Conservation (phyloP, 2,797 vertebrate genomes). For the Neosilurus hyrtlii region DNA sequence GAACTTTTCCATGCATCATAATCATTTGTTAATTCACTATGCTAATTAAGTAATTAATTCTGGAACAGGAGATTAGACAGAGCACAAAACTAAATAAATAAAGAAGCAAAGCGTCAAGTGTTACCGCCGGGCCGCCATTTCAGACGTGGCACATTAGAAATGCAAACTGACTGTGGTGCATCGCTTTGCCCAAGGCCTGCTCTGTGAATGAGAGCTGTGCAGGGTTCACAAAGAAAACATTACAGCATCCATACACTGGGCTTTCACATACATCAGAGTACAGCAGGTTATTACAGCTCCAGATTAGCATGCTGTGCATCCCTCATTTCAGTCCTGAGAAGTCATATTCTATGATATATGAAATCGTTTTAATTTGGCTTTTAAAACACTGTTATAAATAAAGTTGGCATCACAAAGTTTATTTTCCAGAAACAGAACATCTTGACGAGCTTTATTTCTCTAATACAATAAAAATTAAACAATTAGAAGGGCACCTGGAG, state of each 20-base stretch:
- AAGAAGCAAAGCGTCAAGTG: conserved; percentile 74
- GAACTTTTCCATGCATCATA: conserved; percentile 84
- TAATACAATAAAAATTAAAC: too few species aligned
- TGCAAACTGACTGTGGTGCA: conserved; percentile 73
- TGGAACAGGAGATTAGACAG: conserved; percentile 78
- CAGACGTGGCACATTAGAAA: conserved; percentile 75
- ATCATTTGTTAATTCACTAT: conserved; percentile 83
- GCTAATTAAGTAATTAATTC: conserved; percentile 85
- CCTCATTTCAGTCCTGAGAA: background rate
- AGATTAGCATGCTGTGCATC: background rate
- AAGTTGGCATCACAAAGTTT: background rate
- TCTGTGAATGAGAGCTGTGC: conserved; percentile 59
- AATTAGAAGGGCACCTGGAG: too few species aligned
- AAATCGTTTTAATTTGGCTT: background rate
- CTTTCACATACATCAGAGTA: background rate
- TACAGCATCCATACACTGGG: conserved; percentile 59
- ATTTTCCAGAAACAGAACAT: background rate
- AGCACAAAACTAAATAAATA: conserved; percentile 77
- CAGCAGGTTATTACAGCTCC: conserved; percentile 2
- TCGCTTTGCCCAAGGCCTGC: conserved; percentile 72
- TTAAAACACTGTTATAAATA: background rate
- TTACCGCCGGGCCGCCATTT: conserved; percentile 75
- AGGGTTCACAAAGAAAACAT: conserved; percentile 58
- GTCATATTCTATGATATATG: background rate
- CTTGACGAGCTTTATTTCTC: too few species aligned